Conservation (phyloP, 2,888 invertebrate species). For the Hofmannophila pseudospretella region DNA sequence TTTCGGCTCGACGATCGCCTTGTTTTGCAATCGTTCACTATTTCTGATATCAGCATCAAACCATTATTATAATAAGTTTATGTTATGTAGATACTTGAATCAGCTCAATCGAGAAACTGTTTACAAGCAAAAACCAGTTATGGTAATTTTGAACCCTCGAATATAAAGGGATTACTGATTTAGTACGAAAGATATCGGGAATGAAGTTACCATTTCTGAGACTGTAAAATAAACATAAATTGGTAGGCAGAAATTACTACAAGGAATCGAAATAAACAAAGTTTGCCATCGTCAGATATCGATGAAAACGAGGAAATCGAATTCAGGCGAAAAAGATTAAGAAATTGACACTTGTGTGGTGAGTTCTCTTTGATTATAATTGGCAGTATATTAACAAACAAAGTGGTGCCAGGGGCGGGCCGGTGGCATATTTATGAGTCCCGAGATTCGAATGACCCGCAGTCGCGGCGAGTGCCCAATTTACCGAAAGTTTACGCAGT, state of each 20-base stretch:
- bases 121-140: slow-evolving; percentile 13
- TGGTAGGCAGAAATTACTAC: slow-evolving; percentile 12
- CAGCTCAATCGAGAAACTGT: slow-evolving; percentile 4
- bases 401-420: slow-evolving; percentile 65
- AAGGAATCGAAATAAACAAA: slow-evolving; percentile 12
- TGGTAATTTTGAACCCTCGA: not conserved
- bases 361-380: slow-evolving; percentile 64
- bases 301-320: slow-evolving; percentile 43
- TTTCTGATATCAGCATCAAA: slow-evolving; percentile 42
- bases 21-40: slow-evolving; percentile 62
- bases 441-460: slow-evolving; percentile 58
- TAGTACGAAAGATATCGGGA: slow-evolving; percentile 5
- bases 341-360: slow-evolving; percentile 59
- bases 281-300: slow-evolving; percentile 10
- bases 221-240: slow-evolving; percentile 3
- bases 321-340: slow-evolving; percentile 53
- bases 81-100: slow-evolving; percentile 9
- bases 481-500: slow-evolving; percentile 66
- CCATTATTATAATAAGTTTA: slow-evolving; percentile 33
- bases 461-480: slow-evolving; percentile 57
- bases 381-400: slow-evolving; percentile 71
- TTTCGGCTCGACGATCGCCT: slow-evolving; percentile 59
- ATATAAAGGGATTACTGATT: slow-evolving; percentile 1
- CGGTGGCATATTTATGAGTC: slow-evolving; percentile 70
- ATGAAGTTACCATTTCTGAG: slow-evolving; percentile 7